Base-by-base conservation (phyloP, 2,797 vertebrate genomes). In the Phoxinus dragarum region DNA sequence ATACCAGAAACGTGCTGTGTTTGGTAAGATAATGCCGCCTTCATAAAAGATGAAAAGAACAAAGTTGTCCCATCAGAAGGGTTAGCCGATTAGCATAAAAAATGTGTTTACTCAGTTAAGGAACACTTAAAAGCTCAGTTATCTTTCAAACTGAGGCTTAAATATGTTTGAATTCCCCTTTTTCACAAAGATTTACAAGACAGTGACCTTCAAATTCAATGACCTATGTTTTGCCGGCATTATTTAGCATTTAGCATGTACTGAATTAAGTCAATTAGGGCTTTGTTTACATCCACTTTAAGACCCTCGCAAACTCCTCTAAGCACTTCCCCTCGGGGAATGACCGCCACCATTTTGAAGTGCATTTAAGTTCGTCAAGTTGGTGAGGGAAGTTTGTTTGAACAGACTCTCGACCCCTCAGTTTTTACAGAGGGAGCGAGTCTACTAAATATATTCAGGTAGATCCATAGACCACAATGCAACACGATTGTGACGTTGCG, bases 41-140 rank as follows among this genome's bases (percentile, higher is more conserved):
- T 44, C 56, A 73, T 88, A 81, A 87, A 87, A 81, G 69, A 84
- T 81, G 49, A 72, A 81, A 40, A 71, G 59, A 76, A 87, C 76
- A 80, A 84, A 84, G 42, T 54, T 7, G 5, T 72, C 54, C 47
- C 44, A 84, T 80, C 75, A 80, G 34, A 86, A 79, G 34, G 34
- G 23, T 38, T 27, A 34, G 80, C n/a, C 14, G 42, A 78, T 72
- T 82, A 82, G 67, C 67, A 83, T 77, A n/a, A 71, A 73, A 73
- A 54, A 59, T 74, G 54, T 79, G 81, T 87, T 84, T 87, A 67
- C 68, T 66, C 59, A 47, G 47, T 56, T 61, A 34, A 79, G 42
- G 75, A 86, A 54, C 36, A 83, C 76, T 83, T 83, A 77, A 82
- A 79, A 61, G 42, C 49, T 1, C n/a, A 44, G 42, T 83, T 86